A percentile compares a stretch with the other conserved stretches of the same genome.
Evolutionary conservation across 2,113 vertebrate species (phyloP).

Genomic region (Corythaixoides concolor): DNA sequence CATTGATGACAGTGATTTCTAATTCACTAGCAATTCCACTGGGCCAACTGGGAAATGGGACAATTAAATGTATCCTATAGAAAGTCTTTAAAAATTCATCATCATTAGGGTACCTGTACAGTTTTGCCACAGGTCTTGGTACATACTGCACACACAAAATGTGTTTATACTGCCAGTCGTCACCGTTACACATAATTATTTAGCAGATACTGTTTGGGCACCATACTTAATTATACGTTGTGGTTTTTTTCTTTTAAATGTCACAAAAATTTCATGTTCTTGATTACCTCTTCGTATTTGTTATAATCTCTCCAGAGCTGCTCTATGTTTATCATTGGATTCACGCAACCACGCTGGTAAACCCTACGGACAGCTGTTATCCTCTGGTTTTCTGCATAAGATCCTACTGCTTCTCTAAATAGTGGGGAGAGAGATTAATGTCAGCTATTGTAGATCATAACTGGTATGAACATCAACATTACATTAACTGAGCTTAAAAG

Average conservation of each 20-base stretch:
- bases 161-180: neutral
- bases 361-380: constrained; percentile 98
- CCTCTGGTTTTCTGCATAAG: constrained; percentile 97
- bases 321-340: constrained; percentile 99
- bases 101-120: neutral
- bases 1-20: neutral
- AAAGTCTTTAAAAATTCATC: neutral
- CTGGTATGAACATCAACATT: constrained; percentile 34
- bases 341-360: constrained; percentile 98
- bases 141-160: fast-evolving
- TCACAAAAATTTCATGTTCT: neutral
- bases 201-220: neutral
- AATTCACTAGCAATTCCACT: neutral
- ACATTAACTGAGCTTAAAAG: neutral
- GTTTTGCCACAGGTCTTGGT: neutral
- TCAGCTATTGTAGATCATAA: constrained; percentile 46
- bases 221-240: neutral
- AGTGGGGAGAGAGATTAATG: constrained; percentile 45
- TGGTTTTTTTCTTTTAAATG: neutral
- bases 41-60: neutral
- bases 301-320: constrained; percentile 99
- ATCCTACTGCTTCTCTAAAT: constrained; percentile 94
- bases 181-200: neutral
- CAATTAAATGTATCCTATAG: neutral
- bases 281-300: constrained; percentile 97